Evolutionary conservation across 2,888 invertebrate genomes (phyloP), one percentile per base, ranked within the genome.

Genomic region (Lepetodrilus schrolli): DNA sequence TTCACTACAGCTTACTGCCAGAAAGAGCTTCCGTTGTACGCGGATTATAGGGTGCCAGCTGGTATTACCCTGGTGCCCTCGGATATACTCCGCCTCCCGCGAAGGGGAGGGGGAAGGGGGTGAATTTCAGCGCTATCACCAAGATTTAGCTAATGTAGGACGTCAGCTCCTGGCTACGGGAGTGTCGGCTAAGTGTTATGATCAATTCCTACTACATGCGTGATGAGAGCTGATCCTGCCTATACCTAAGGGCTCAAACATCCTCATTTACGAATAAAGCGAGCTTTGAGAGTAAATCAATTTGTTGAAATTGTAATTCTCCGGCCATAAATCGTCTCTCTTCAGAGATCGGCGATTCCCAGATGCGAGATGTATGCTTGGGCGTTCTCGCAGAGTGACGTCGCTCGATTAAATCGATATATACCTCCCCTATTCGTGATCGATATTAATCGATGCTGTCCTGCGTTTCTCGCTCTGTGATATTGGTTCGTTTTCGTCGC

Each of bases 221-320:
- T 58, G 30, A 23, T 30, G 58, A 26, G 17, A 34, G 58, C 30
- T 30, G 26, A 58, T 17, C 30, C 58, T 58, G 26, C 58, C 58
- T 8, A 26, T 58, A 7, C 30, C 17, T 30, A 17, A n/a, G n/a
- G 17, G 13, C 58, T 58, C 58, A 34, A 58, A 58, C 58, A 58
- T 30, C 26, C 58, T 58, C 58, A 58, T 58, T n/a, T 58, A 58
- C 26, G 58, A 58, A 58, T 58, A 58, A 58, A 58, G 58, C 58
- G 30, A 58, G 58, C 58, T 58, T 58, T 58, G 58, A 58, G 58
- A 58, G 58, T 34, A 58, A 58, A 58, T 58, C 58, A 58, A 58
- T 58, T 58, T 58, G 58, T 58, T 58, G 58, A 58, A 58, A 58
- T 58, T 58, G 30, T 58, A 58, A 30, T 58, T 58, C 58, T 58